phyloP scores from a whole-genome alignment of 2,113 vertebrate genomes.

The Columba livia region DNA sequence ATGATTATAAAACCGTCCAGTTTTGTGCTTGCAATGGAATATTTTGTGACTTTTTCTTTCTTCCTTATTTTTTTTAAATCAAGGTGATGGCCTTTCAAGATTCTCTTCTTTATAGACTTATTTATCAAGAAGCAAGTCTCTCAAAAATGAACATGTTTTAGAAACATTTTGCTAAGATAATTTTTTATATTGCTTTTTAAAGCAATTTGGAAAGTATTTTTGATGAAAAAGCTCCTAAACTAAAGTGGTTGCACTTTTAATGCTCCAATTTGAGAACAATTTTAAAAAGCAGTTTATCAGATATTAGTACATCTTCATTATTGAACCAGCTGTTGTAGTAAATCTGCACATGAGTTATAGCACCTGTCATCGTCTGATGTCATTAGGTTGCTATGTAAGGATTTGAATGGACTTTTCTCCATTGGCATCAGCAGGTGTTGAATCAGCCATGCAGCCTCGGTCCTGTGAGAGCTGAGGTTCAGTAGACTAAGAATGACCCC shows the following conservation, averaged over 20 bases:
- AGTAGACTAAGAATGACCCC: not conserved
- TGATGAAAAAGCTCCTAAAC: not conserved
- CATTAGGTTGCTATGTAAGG: constrained; percentile 13
- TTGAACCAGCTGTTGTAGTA: constrained; percentile 35
- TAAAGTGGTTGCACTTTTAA: not conserved
- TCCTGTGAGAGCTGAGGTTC: not conserved
- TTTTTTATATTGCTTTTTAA: not conserved
- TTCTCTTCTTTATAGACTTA: not conserved
- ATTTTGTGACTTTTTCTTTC: not conserved
- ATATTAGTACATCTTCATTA: not conserved
- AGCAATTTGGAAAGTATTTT: not conserved
- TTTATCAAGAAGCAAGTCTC: not conserved
- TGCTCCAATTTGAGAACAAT: not conserved
- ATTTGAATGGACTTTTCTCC: not conserved
- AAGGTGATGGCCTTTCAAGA: not conserved
- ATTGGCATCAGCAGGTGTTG: not conserved
- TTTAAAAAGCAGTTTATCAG: not conserved
- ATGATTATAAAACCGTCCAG: not conserved
- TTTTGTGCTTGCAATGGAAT: not conserved
- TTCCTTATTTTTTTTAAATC: not conserved
- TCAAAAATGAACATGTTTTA: not conserved
- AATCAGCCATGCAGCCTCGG: not conserved
- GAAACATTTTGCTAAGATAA: not conserved
- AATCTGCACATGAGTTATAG: not conserved
- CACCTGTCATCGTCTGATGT: constrained; percentile 39